A percentile compares a stretch with the other conserved stretches of the same genome.
These are phyloP conservation scores for Danionella cerebrum DNA, from an alignment of 2,113 vertebrate genomes.

Conservation along the genomic window DNA sequence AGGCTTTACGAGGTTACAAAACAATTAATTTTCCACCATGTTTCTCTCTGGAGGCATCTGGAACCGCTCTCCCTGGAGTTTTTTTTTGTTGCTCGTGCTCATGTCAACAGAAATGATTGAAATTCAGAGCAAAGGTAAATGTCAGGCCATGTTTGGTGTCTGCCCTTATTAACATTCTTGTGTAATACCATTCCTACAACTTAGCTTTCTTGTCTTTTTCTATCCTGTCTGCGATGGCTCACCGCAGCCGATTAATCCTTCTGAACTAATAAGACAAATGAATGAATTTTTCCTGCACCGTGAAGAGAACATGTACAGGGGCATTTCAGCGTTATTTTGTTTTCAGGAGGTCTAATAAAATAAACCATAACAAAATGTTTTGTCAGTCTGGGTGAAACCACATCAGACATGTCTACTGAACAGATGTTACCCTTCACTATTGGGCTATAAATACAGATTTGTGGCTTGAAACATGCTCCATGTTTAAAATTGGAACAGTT, in stretches of 20 bases:
- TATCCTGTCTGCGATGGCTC: background rate
- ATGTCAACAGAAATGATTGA: slow-evolving; percentile 17
- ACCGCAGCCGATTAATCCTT: background rate
- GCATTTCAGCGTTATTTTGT: no score
- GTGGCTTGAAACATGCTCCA: no score
- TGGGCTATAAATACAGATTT: no score
- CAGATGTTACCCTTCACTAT: no score
- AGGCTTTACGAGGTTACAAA: background rate
- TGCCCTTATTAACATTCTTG: slow-evolving; percentile 3
- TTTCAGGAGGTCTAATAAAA: no score
- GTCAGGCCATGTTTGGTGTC: background rate
- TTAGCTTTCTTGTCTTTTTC: background rate
- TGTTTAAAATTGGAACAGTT: no score
- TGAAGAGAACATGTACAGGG: no score
- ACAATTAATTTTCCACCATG: background rate
- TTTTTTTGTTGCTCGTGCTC: background rate
- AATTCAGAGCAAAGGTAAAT: slow-evolving; percentile 6
- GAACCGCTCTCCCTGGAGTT: background rate
- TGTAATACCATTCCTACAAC: background rate
- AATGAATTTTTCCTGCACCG: background rate
- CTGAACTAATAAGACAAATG: background rate
- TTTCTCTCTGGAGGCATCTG: background rate
- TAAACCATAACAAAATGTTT: no score
- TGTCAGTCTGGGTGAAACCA: no score
- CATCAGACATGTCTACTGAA: no score